Percentiles rank a stretch among this genome's conserved stretches.
Evolutionary conservation across 2,888 invertebrate species (phyloP).

Genomic region (Timema podura): DNA sequence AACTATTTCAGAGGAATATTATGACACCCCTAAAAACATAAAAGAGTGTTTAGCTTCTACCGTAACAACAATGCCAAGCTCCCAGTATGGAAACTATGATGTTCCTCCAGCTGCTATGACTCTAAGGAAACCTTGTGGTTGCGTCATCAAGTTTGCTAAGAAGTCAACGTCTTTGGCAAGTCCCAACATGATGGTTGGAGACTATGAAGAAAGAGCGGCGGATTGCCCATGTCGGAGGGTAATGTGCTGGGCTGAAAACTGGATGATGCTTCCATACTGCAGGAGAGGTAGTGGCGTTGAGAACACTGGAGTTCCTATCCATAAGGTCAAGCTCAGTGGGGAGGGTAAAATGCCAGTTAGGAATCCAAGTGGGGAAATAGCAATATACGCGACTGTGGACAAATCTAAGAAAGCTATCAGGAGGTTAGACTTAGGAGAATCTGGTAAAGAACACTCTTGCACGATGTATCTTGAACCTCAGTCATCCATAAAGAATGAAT

Average conservation of each 20-base stretch:
- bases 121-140: slow-evolving; percentile 66
- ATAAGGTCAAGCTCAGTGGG: slow-evolving; percentile 49
- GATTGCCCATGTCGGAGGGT: slow-evolving; percentile 48
- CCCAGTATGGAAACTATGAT: slow-evolving; percentile 50
- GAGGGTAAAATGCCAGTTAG: slow-evolving; percentile 56
- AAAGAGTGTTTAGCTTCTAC: slow-evolving; percentile 57
- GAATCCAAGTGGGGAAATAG: slow-evolving; percentile 49
- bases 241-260: slow-evolving; percentile 61
- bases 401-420: slow-evolving; percentile 61
- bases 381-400: slow-evolving; percentile 69
- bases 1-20: slow-evolving; percentile 50
- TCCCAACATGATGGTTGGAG: slow-evolving; percentile 13
- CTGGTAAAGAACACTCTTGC: too few relatives aligned
- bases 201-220: slow-evolving; percentile 20
- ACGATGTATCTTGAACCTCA: neutral
- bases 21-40: slow-evolving; percentile 70
- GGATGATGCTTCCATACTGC: slow-evolving; percentile 59
- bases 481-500: neutral
- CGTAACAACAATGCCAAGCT: slow-evolving; percentile 19
- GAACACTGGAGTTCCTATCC: slow-evolving; percentile 48
- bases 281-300: slow-evolving; percentile 51
- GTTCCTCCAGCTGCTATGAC: slow-evolving; percentile 57
- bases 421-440: slow-evolving; percentile 2
- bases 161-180: slow-evolving; percentile 35
- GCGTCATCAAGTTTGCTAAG: slow-evolving; percentile 58